Evolutionary conservation across 2,888 invertebrate species (phyloP), one percentile per base, ranked within the genome.

Genomic region (Cyclophora punctaria): DNA sequence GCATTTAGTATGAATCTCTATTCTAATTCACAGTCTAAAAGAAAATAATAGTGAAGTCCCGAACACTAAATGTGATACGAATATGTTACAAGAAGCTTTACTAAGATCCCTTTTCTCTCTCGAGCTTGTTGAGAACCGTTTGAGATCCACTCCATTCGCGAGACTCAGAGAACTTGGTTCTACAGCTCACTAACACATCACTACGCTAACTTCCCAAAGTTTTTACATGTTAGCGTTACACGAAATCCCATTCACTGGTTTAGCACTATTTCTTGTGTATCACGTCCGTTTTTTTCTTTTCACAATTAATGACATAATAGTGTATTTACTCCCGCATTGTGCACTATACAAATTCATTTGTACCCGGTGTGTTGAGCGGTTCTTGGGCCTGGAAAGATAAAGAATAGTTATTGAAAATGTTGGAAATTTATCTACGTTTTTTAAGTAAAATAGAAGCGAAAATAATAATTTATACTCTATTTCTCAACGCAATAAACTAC

Each of bases 301-400:
- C 74, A 79, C 86, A 80, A 85, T 81, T 71, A 88, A 76, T 67
- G 84, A 83, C 71, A 88, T 74, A 75, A 78, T 79, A 74, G 77
- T 72, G 74, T 85, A 88, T 83, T 87, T 82, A 75, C 87, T 87
- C 66, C 88, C 86, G 53, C 80, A 78, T 70, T 70, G 73, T 56
- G 74, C 79, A 85, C 81, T 90, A 95, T 90, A 95, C 94, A 89
- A 93, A 94, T 74, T 94, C 94, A 83, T 93, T 93, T 78, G 93
- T 93, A 79, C 93, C 93, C 73, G 93, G 92, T 80, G 92, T 92
- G 69, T 93, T 95, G 78, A 95, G 91, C 63, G 95, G 95, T 89
- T 94, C 93, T 89, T 93, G 93, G 73, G 93, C 94, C 95, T 95
- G 91, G 7, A 91, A 92, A 76, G 64, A 80, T 80, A 75, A 72